Conservation (phyloP, 2,888 invertebrate species). For the Diadegma fenestrale region DNA sequence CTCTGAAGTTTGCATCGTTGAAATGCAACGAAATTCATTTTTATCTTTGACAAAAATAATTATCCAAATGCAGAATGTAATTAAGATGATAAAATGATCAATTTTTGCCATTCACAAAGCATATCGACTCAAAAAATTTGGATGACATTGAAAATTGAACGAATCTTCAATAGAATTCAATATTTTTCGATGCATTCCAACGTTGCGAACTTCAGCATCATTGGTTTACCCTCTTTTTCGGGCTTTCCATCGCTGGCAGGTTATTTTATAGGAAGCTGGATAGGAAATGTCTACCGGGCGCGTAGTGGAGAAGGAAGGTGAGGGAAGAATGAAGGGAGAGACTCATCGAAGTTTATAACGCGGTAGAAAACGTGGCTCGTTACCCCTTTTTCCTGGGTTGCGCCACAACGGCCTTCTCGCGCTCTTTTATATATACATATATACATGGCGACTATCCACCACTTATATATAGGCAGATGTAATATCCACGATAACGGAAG, state of each 20-base stretch:
- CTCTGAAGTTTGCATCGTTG: too few relatives aligned
- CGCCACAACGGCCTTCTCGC: conserved; percentile 27
- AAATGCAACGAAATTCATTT: too few relatives aligned
- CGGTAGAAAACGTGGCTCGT: conserved; percentile 55
- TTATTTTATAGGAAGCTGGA: conserved; percentile 43
- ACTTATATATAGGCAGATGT: conserved; percentile 50
- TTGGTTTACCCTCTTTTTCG: too few relatives aligned
- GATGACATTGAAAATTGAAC: too few relatives aligned
- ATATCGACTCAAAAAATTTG: too few relatives aligned
- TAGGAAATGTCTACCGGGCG: conserved; percentile 16
- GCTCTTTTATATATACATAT: conserved; percentile 1
- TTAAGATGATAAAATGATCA: too few relatives aligned
- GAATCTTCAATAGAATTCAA: too few relatives aligned
- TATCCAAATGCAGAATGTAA: too few relatives aligned
- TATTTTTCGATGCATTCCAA: too few relatives aligned
- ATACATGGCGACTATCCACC: neutral
- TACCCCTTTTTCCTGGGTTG: conserved; percentile 46
- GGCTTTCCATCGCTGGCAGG: neutral
- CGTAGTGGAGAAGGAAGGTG: neutral
- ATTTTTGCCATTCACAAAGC: too few relatives aligned
- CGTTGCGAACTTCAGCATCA: too few relatives aligned
- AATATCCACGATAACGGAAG: conserved; percentile 64
- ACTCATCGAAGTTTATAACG: conserved; percentile 63
- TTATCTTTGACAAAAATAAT: too few relatives aligned
- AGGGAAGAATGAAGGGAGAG: conserved; percentile 26